These are phyloP conservation scores for Ditula angustiorana DNA, from an alignment of 2,888 invertebrate genomes.

Conservation along the genomic window DNA sequence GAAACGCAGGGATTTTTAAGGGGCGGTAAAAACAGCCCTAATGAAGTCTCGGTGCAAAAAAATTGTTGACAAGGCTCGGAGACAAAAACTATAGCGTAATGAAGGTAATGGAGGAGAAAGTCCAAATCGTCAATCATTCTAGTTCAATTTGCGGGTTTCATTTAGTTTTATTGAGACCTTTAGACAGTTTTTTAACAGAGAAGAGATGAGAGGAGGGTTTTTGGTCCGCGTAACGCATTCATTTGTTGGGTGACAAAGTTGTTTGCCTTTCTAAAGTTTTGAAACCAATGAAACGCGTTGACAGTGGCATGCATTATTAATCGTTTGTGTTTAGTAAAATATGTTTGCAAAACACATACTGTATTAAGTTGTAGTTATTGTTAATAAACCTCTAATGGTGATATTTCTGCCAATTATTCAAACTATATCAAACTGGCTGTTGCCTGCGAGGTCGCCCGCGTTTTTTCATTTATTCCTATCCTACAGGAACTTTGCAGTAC, in stretches of 20 bases:
- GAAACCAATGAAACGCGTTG: background rate
- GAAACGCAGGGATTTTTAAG: background rate
- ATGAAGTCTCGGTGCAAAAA: slow-evolving; percentile 38
- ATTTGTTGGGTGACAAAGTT: background rate
- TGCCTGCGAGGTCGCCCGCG: no score
- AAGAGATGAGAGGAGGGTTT: background rate
- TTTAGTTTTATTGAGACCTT: slow-evolving; percentile 30
- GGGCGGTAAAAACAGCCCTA: background rate
- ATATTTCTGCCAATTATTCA: no score
- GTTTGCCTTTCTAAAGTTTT: background rate
- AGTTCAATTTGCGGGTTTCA: slow-evolving; percentile 11
- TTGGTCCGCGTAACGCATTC: background rate
- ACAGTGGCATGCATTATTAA: no score
- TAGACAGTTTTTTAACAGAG: slow-evolving; percentile 27
- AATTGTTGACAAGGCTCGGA: slow-evolving; percentile 32
- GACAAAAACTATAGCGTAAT: slow-evolving; percentile 36
- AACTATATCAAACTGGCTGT: no score
- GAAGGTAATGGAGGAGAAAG: slow-evolving; percentile 24
- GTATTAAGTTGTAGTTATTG: no score
- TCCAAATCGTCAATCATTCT: slow-evolving; percentile 16
- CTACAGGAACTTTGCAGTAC: no score
- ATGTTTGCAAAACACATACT: no score
- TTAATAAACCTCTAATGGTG: no score
- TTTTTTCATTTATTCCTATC: no score
- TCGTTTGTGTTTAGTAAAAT: no score